Conservation (phyloP, 2,113 vertebrate genomes). For the Paedocypris sp. region DNA sequence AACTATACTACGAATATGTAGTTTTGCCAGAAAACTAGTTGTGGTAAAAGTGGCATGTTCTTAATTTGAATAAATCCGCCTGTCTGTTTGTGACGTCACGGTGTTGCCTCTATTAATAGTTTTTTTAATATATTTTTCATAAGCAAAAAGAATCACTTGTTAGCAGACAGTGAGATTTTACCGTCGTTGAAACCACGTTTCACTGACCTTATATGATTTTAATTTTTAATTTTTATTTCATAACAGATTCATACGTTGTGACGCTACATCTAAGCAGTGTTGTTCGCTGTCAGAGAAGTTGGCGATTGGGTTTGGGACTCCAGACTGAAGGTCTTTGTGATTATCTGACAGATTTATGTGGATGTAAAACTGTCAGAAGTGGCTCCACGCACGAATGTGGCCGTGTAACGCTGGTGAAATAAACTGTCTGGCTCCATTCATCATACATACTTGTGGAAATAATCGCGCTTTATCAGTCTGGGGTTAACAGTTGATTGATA, state of each 20-base stretch:
- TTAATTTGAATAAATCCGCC: conserved; percentile 20
- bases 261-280: too few relatives aligned
- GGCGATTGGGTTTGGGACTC: too few relatives aligned
- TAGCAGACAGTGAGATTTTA: too few relatives aligned
- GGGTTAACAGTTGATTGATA: conserved; percentile 42
- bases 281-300: conserved; percentile 3
- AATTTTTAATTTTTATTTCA: too few relatives aligned
- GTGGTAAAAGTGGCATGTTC: not conserved
- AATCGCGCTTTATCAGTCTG: conserved; percentile 52
- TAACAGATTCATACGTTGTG: not conserved
- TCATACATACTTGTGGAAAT: conserved; percentile 41
- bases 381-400: conserved; percentile 18
- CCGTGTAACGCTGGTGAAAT: conserved; percentile 3
- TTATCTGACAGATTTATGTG: conserved; percentile 26
- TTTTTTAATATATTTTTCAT: not conserved
- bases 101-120: not conserved
- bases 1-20: not conserved
- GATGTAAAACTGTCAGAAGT: conserved; percentile 32
- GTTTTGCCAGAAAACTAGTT: not conserved
- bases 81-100: not conserved
- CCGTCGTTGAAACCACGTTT: too few relatives aligned
- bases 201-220: too few relatives aligned
- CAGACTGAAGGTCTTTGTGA: conserved; percentile 36
- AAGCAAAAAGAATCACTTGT: too few relatives aligned
- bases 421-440: conserved; percentile 48